These are phyloP conservation scores for Paradoxurus hermaphroditus DNA, from an alignment of 2,113 vertebrate genomes.

Conservation along the genomic window DNA sequence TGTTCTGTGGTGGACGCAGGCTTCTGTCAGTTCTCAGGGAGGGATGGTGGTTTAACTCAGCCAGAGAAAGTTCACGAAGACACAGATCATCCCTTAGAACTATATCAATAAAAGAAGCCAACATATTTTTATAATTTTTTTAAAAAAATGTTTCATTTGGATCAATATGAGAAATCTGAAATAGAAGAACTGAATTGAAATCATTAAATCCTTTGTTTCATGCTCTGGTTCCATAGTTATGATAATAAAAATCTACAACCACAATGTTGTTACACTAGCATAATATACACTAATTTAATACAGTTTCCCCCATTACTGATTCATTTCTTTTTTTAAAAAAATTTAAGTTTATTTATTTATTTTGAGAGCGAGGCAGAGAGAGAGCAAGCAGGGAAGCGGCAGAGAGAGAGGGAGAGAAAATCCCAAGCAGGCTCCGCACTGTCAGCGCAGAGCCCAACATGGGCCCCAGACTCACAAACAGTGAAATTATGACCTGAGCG, in stretches of 20 bases:
- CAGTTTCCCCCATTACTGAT: background rate
- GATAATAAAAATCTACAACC: background rate
- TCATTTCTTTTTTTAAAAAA: background rate
- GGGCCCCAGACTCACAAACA: no score
- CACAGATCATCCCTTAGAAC: background rate
- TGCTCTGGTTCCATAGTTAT: background rate
- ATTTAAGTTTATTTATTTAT: background rate
- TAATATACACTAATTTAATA: background rate
- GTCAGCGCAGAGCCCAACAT: background rate
- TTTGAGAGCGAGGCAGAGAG: background rate
- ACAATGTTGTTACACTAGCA: background rate
- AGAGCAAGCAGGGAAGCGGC: background rate
- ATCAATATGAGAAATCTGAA: background rate
- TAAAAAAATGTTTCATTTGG: background rate
- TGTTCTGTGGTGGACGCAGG: background rate
- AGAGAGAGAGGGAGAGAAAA: background rate
- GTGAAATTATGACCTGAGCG: background rate
- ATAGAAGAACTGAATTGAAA: background rate
- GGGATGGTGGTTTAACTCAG: background rate
- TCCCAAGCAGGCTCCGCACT: background rate
- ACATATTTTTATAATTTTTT: background rate
- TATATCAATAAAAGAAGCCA: background rate
- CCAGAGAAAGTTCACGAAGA: background rate
- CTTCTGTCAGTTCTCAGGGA: background rate
- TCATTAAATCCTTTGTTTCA: background rate